These are phyloP conservation scores for Dryobates pubescens DNA, from an alignment of 2,797 vertebrate genomes.

Conservation along the genomic window DNA sequence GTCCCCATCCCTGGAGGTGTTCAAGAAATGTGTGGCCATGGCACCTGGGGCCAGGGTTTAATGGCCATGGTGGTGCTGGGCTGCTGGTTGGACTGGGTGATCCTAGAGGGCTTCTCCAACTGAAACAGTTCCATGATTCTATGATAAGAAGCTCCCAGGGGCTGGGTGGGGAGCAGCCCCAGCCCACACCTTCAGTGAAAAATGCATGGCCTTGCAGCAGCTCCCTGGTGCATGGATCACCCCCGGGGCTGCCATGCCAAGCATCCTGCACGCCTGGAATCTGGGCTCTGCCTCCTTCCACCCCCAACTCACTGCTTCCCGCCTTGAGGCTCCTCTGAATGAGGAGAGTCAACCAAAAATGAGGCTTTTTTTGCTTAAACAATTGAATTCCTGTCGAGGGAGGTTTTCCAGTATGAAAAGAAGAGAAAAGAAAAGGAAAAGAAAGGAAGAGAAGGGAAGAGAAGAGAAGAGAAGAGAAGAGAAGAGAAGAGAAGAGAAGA, in stretches of 20 bases:
- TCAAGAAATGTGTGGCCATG: no score
- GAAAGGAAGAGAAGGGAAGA: no score
- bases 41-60: no score
- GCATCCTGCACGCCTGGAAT: constrained; percentile 4
- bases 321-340: not conserved
- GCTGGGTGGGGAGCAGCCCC: not conserved
- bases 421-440: no score
- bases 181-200: not conserved
- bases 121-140: no score
- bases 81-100: no score
- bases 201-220: not conserved
- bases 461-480: no score
- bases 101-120: no score
- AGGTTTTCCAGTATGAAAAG: not conserved
- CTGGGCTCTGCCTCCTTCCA: not conserved
- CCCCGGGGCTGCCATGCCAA: not conserved
- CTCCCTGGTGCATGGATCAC: not conserved
- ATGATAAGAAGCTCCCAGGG: not conserved
- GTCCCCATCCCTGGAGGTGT: no score
- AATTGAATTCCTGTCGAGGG: not conserved
- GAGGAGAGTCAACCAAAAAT: not conserved
- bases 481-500: no score
- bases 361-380: not conserved
- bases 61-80: no score
- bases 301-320: not conserved